A percentile compares a stretch with the other conserved stretches of the same genome.
These are phyloP conservation scores for Pocillopora grandis DNA, from an alignment of 92 coral and sea anemone species.

Conservation along the genomic window DNA sequence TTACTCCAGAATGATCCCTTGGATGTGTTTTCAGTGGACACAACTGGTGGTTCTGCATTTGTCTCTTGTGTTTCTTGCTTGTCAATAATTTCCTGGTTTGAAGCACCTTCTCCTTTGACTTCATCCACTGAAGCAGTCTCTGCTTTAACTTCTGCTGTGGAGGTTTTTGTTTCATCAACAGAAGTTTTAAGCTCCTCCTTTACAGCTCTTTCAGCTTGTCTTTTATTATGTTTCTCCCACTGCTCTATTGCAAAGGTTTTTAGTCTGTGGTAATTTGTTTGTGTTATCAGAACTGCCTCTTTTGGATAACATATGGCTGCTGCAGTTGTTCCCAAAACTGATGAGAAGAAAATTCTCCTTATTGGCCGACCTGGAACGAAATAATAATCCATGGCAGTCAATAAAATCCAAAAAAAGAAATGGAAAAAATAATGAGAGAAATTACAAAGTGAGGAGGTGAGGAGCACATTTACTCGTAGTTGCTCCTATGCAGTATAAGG, in stretches of 20 bases:
- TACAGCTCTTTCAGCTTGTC: conserved; percentile 37
- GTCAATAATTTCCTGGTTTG: neutral
- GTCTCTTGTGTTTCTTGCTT: conserved; percentile 1
- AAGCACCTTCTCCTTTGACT: neutral
- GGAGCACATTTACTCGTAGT: too few species aligned
- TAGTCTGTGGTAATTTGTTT: conserved; percentile 58
- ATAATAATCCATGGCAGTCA: too few species aligned
- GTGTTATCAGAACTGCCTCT: conserved; percentile 68
- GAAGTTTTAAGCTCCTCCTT: conserved; percentile 16
- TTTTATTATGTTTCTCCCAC: conserved; percentile 52
- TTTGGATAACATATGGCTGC: conserved; percentile 89
- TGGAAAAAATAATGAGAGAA: too few species aligned
- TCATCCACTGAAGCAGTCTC: conserved; percentile 20
- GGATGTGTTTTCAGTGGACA: conserved; percentile 26
- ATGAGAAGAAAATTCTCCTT: conserved; percentile 82
- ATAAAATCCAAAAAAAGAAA: too few species aligned
- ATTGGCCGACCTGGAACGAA: conserved; percentile 73
- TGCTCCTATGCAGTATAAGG: too few species aligned
- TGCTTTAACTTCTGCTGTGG: conserved; percentile 12
- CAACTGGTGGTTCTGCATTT: conserved; percentile 8
- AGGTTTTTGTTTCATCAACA: conserved; percentile 10
- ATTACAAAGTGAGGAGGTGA: too few species aligned
- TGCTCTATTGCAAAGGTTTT: conserved; percentile 57
- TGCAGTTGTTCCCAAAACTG: conserved; percentile 81
- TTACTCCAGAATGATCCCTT: conserved; percentile 55